Evolutionary conservation across 2,797 vertebrate species (phyloP), one percentile per base, ranked within the genome.

Genomic region (Meda fulgida): DNA sequence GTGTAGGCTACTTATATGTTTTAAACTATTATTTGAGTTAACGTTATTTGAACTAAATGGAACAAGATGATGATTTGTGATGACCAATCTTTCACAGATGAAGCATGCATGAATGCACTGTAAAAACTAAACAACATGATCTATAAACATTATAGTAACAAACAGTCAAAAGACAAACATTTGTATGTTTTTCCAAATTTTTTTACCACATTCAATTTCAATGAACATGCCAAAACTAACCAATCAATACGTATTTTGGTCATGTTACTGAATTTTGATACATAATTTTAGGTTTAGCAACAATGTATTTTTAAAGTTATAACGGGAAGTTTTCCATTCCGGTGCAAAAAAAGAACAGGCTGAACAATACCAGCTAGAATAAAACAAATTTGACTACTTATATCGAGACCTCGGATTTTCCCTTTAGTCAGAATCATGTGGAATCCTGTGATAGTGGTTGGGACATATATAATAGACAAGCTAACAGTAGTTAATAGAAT

Each of bases 311-410:
- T 38, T 23, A 69, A 69, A 38, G 19, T 23, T 23, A 4, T 23
- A 69, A 9, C 0, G 9, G n/a, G 43, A 23, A 72, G 40, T 48
- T 85, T 85, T 31, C 77, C 66, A 40, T 23, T 48, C 14, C 40
- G 2, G 1, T 65, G 67, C 70, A 85, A 53, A 77, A 78, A 85
- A 34, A 79, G 16, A 36, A 80, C 14, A 65, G 84, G 67, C 8
- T 80, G 38, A 14, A 80, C 67, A 80, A 80, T 40, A 65, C 40
- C 40, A 53, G 58, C 21, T 34, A 48, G 13, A 43, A 65, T 51
- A 48, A 34, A 80, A 13, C 58, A 48, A 13, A 9, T 0, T 2
- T 78, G 3, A 29, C 84, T 13, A 21, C 48, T 26, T 0, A 1
- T 8, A 16, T 16, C 53, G 9, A 46, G 7, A 48, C 3, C 13